These are phyloP conservation scores for Drosophila dives DNA, from an alignment of 2,888 invertebrate species.

Conservation along the genomic window DNA sequence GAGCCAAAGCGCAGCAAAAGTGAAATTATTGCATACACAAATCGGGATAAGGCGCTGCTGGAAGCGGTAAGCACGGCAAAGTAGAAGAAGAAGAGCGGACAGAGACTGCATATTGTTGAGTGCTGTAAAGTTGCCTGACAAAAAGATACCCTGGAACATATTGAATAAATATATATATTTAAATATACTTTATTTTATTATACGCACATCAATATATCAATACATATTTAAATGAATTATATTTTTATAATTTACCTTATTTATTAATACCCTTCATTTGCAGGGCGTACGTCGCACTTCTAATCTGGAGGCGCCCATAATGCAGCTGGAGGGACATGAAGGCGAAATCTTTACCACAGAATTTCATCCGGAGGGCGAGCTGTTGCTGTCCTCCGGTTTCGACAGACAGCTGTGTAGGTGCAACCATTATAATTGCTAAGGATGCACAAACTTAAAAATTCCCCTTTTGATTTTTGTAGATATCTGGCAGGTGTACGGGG, in stretches of 20 bases:
- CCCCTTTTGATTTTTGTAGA: slow-evolving; percentile 85
- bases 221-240: not conserved
- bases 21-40: slow-evolving; percentile 90
- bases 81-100: slow-evolving; percentile 33
- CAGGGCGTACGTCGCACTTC: slow-evolving; percentile 93
- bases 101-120: slow-evolving; percentile 11
- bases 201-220: not conserved
- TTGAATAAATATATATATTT: not conserved
- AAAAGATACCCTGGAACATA: not conserved
- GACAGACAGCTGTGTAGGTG: slow-evolving; percentile 96
- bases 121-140: not conserved
- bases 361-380: slow-evolving; percentile 98
- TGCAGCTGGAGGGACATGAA: slow-evolving; percentile 98
- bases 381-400: slow-evolving; percentile 97
- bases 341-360: slow-evolving; percentile 97
- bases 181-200: no score
- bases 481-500: slow-evolving; percentile 98
- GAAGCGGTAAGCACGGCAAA: slow-evolving; percentile 87
- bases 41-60: slow-evolving; percentile 91
- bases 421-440: not conserved
- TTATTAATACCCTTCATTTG: slow-evolving; percentile 26
- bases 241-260: not conserved
- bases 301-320: slow-evolving; percentile 95
- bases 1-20: slow-evolving; percentile 89
- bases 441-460: not conserved